Evolutionary conservation across 92 coral and sea anemone genomes (phyloP).

Genomic region (Diadumene lineata): DNA sequence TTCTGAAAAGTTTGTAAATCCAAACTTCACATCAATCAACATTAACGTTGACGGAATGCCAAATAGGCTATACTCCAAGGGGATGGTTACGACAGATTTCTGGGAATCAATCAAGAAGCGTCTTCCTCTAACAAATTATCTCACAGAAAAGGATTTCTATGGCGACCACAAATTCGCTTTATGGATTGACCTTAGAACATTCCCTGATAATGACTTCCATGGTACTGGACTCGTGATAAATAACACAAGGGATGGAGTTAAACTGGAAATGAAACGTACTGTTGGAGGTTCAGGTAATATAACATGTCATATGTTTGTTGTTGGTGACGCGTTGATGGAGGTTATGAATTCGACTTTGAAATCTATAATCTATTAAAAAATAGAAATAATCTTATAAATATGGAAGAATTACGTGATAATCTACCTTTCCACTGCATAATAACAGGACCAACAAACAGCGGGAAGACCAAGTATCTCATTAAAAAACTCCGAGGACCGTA

Average conservation of each 20-base stretch:
- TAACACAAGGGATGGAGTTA: slow-evolving; percentile 49
- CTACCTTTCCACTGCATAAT: slow-evolving; percentile 8
- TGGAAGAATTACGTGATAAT: slow-evolving; percentile 33
- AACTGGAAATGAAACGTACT: slow-evolving; percentile 22
- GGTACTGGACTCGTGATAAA: slow-evolving; percentile 33
- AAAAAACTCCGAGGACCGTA: slow-evolving; percentile 15
- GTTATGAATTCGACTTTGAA: slow-evolving; percentile 33
- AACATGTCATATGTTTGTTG: slow-evolving; percentile 35
- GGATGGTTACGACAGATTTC: slow-evolving; percentile 18
- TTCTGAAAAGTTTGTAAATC: slow-evolving; percentile 52
- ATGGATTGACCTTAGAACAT: slow-evolving; percentile 49
- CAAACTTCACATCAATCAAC: slow-evolving; percentile 13
- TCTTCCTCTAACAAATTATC: neutral
- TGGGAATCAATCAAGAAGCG: slow-evolving; percentile 32
- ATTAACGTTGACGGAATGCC: slow-evolving; percentile 54
- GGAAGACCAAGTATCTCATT: slow-evolving; percentile 16
- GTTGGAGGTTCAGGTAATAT: slow-evolving; percentile 27
- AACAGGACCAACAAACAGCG: slow-evolving; percentile 43
- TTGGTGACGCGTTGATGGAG: slow-evolving; percentile 50
- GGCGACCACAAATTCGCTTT: slow-evolving; percentile 39
- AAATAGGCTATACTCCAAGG: slow-evolving; percentile 32
- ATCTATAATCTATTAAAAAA: slow-evolving; percentile 15
- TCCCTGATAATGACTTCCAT: slow-evolving; percentile 42
- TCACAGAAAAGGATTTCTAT: slow-evolving; percentile 22
- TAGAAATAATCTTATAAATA: neutral